Percentiles rank a stretch among this genome's conserved stretches.
phyloP scores from a whole-genome alignment of 2,113 vertebrate species.

The Smithornis capensis region DNA sequence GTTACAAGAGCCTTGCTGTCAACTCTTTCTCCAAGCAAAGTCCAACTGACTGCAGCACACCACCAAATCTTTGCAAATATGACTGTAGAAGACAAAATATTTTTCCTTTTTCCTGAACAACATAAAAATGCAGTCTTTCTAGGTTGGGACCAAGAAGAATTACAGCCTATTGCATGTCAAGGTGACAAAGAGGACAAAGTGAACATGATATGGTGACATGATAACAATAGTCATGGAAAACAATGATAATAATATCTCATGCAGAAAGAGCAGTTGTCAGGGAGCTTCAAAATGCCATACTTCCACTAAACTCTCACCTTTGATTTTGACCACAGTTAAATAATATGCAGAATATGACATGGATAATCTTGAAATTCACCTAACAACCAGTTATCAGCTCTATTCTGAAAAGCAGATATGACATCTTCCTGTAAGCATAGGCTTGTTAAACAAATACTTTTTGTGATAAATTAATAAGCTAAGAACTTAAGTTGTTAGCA shows the following conservation, averaged over 20 bases:
- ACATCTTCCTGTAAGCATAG: not conserved
- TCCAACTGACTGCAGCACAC: not conserved
- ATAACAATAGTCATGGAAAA: slow-evolving; percentile 14
- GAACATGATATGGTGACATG: not conserved
- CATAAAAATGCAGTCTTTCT: not conserved
- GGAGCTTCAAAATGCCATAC: slow-evolving; percentile 5
- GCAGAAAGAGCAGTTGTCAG: not conserved
- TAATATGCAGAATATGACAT: not conserved
- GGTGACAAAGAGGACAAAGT: slow-evolving; percentile 9
- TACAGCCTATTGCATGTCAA: not conserved
- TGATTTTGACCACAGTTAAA: slow-evolving; percentile 11
- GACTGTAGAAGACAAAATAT: not conserved
- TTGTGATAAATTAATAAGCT: not conserved
- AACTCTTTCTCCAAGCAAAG: not conserved
- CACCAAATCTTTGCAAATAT: not conserved
- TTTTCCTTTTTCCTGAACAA: not conserved
- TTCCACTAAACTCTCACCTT: slow-evolving; percentile 15
- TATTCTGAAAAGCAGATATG: not conserved
- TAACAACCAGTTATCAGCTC: not conserved
- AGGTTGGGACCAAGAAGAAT: not conserved
- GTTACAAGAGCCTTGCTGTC: not conserved
- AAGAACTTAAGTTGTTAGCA: not conserved
- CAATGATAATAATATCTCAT: not conserved
- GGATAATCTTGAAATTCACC: not conserved
- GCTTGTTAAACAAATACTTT: not conserved